Evolutionary conservation across 2,888 invertebrate genomes (phyloP).

Genomic region (Dolomedes plantarius): DNA sequence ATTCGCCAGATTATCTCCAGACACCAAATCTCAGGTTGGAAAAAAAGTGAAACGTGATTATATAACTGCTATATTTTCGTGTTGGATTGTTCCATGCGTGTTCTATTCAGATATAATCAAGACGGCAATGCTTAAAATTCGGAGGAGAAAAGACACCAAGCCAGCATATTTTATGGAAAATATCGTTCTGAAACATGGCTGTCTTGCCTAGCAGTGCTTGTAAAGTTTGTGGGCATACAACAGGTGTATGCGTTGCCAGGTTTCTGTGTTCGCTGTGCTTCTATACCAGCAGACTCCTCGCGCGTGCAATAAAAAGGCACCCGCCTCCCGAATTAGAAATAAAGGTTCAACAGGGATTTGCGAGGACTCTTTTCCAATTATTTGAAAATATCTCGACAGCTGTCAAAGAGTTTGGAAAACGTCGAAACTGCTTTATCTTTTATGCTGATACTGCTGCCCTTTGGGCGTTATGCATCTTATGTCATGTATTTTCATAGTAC

Average conservation of each 20-base stretch:
- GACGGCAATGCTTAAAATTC: not conserved
- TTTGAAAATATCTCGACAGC: not conserved
- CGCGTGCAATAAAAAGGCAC: not conserved
- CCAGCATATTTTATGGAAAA: not conserved
- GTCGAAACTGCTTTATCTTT: conserved; percentile 28
- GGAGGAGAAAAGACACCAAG: not conserved
- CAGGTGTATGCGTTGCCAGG: conserved; percentile 37
- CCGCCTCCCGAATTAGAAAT: not conserved
- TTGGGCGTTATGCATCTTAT: conserved; percentile 29
- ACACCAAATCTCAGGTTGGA: not conserved
- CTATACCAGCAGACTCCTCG: conserved; percentile 19
- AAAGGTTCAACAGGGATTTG: not conserved
- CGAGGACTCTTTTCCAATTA: not conserved
- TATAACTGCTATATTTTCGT: not conserved
- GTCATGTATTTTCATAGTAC: conserved; percentile 39
- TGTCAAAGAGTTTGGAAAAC: not conserved
- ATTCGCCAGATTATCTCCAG: not conserved
- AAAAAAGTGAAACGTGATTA: not conserved
- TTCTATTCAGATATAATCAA: not conserved
- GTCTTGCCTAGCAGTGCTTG: not conserved
- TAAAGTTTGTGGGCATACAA: conserved; percentile 16
- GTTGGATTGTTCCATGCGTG: conserved; percentile 5
- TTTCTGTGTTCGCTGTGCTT: conserved; percentile 20
- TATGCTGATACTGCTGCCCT: conserved; percentile 17
- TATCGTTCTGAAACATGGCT: not conserved